Conservation (phyloP, 2,888 invertebrate species). For the Tinea semifulvella region DNA sequence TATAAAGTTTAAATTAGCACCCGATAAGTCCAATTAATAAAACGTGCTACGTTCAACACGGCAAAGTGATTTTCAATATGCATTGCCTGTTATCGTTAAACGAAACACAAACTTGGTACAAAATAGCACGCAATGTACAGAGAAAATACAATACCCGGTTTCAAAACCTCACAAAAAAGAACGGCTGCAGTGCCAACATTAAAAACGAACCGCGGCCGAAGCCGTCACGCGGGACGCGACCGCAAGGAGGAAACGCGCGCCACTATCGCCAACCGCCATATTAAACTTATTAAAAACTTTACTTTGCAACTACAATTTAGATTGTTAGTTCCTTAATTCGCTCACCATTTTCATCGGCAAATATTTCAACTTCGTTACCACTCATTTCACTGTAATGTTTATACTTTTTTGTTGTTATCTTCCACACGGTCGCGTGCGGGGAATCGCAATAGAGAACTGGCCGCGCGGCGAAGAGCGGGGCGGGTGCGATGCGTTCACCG, state of each 20-base stretch:
- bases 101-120: too few relatives aligned
- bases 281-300: neutral
- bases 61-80: too few relatives aligned
- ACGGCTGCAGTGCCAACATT: neutral
- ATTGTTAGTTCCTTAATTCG: neutral
- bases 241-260: too few relatives aligned
- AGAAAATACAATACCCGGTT: too few relatives aligned
- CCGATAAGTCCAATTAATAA: too few relatives aligned
- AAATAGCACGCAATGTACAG: too few relatives aligned
- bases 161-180: too few relatives aligned
- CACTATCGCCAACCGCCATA: neutral
- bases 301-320: neutral
- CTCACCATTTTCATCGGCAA: neutral
- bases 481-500: constrained; percentile 6
- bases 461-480: neutral
- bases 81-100: too few relatives aligned
- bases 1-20: too few relatives aligned
- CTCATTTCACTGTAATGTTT: neutral
- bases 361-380: neutral
- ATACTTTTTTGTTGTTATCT: neutral
- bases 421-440: constrained; percentile 1
- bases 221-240: neutral
- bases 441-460: constrained; percentile 2
- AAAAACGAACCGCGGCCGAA: neutral
- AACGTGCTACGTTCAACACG: too few relatives aligned